Percentiles rank a stretch among this genome's conserved stretches.
Conservation (phyloP, 2,888 invertebrate genomes). For the Brachypalpus laphriformis region DNA sequence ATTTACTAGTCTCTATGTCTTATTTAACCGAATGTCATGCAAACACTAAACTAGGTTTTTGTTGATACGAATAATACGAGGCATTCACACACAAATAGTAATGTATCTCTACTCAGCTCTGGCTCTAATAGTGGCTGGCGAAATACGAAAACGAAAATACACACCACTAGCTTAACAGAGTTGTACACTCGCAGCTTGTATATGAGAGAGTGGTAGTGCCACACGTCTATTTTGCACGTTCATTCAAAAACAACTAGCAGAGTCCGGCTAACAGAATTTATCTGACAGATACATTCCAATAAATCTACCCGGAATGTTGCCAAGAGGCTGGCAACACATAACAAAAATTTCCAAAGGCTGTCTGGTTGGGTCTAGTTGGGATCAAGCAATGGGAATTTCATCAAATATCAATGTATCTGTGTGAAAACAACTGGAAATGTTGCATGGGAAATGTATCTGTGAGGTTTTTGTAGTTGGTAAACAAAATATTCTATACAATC, state of each 20-base stretch:
- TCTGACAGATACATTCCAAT: conserved; percentile 80
- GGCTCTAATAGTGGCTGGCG: conserved; percentile 67
- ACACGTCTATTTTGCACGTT: conserved; percentile 82
- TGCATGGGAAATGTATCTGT: conserved; percentile 74
- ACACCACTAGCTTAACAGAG: conserved; percentile 57
- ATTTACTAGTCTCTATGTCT: conserved; percentile 71
- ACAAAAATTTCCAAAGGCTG: conserved; percentile 69
- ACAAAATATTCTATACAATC: conserved; percentile 10
- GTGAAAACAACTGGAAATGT: conserved; percentile 75
- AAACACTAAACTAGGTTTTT: conserved; percentile 77
- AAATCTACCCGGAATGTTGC: conserved; percentile 78
- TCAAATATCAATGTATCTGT: not conserved
- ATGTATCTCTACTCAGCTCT: conserved; percentile 63
- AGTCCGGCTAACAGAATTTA: conserved; percentile 77
- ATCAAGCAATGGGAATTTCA: no score
- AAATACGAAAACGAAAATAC: conserved; percentile 75
- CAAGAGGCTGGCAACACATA: conserved; percentile 75
- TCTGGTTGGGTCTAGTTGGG: conserved; percentile 74
- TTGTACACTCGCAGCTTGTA: conserved; percentile 10
- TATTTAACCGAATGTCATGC: conserved; percentile 78
- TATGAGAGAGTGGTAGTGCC: conserved; percentile 65
- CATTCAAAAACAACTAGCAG: conserved; percentile 82
- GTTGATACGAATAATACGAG: conserved; percentile 72
- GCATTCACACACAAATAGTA: conserved; percentile 65
- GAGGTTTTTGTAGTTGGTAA: not conserved